These are phyloP conservation scores for Pangasius larnaudii DNA, from an alignment of 2,797 vertebrate species.

Conservation along the genomic window DNA sequence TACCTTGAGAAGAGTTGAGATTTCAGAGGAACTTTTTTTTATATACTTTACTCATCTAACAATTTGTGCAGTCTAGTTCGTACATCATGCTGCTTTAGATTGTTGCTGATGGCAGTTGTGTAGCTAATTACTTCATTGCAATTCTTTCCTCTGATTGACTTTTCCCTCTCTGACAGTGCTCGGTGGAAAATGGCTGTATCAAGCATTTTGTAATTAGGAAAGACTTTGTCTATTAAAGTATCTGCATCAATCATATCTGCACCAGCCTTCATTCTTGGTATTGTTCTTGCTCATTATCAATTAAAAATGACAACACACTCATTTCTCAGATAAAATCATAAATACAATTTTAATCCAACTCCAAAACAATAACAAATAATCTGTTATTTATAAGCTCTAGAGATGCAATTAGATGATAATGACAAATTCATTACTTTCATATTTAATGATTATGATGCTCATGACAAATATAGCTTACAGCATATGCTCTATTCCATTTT, in stretches of 20 bases:
- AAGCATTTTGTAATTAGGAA: constrained; percentile 25
- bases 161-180: constrained; percentile 34
- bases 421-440: constrained; percentile 42
- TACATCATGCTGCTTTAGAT: constrained; percentile 40
- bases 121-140: constrained; percentile 47
- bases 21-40: constrained; percentile 37
- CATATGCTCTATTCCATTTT: constrained; percentile 10
- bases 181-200: constrained; percentile 33
- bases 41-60: constrained; percentile 17
- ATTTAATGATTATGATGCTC: background rate
- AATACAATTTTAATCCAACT: constrained; percentile 37
- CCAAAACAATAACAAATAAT: constrained; percentile 41
- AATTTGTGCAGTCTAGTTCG: constrained; percentile 36
- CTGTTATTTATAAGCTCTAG: constrained; percentile 46
- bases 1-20: constrained; percentile 48
- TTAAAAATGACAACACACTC: constrained; percentile 47
- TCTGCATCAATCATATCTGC: constrained; percentile 44
- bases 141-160: constrained; percentile 47
- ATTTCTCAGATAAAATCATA: constrained; percentile 50
- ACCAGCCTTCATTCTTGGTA: constrained; percentile 25
- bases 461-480: constrained; percentile 20
- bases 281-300: constrained; percentile 39
- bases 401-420: constrained; percentile 60
- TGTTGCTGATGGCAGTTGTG: constrained; percentile 47
- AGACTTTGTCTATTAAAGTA: constrained; percentile 37